Base-by-base conservation (phyloP, 2,113 vertebrate species). In the Coreoperca whiteheadi region DNA sequence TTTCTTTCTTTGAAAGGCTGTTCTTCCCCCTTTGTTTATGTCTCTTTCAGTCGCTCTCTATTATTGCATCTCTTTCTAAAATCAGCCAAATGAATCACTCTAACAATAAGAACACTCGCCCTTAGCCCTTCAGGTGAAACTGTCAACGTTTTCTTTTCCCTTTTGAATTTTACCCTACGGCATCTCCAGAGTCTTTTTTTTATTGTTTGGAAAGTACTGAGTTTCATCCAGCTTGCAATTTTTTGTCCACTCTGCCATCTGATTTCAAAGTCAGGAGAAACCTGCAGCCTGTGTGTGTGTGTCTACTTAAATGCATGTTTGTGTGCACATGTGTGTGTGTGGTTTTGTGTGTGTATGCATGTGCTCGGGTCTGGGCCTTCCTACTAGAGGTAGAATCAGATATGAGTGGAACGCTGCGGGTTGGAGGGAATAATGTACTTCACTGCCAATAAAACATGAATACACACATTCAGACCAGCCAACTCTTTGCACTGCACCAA, bases 381-480 rank as follows among this genome's bases (percentile, higher is more conserved):
- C 86, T 87, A 92, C 93, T 81, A 84, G 69, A 87, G 89, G 90
- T 70, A 81, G 86, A 88, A 92, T 89, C 87, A 94, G 94, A 94
- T 93, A 95, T 93, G 91, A 91, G 92, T 90, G 92, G 91, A 95
- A 94, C 91, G 91, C 86, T 93, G 92, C 63, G 93, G 93, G 90
- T 92, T 90, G 92, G 88, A n/a, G 86, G 87, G 91, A 94, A 95
- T 93, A 93, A 94, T 93, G 90, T 90, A 90, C 85, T 84, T 87
- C 87, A 82, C 90, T 95, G 95, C 94, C 93, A 96, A 91, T 93
- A 94, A 94, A 94, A 89, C 90, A 93, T 96, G 93, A 96, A 95
- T 93, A 93, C 93, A 92, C 90, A 95, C 94, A 95, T 94, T 96
- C 91, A 95, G 88, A 86, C 32, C 66, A 79, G 93, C 91, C 84